A percentile compares a stretch with the other conserved stretches of the same genome.
Conservation (phyloP, 2,888 invertebrate species). For the Agriopis marginaria region DNA sequence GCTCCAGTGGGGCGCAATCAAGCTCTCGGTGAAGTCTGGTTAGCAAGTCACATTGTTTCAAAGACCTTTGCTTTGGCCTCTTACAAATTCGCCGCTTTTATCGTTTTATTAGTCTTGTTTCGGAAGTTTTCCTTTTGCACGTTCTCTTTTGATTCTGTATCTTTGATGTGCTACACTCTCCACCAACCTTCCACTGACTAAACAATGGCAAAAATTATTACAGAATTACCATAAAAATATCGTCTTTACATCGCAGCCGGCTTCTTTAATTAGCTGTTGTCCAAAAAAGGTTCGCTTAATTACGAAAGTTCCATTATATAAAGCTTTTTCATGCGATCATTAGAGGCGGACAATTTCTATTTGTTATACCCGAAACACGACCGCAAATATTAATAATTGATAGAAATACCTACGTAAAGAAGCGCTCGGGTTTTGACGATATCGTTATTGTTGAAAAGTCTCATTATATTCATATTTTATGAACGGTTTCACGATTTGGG, state of each 20-base stretch:
- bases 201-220: conserved; percentile 48
- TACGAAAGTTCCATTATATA: conserved; percentile 39
- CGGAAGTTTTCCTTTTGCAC: conserved; percentile 63
- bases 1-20: conserved; percentile 60
- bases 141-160: conserved; percentile 64
- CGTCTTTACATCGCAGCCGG: conserved; percentile 37
- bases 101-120: conserved; percentile 78
- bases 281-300: conserved; percentile 42
- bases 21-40: conserved; percentile 56
- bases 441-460: conserved; percentile 48
- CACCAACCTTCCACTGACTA: conserved; percentile 35
- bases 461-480: conserved; percentile 58
- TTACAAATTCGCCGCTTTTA: conserved; percentile 74
- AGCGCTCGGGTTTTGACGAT: conserved; percentile 17
- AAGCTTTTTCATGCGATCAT: conserved; percentile 36
- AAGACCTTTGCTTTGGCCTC: conserved; percentile 66
- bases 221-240: conserved; percentile 45
- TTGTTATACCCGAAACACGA: conserved; percentile 29
- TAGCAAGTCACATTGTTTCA: conserved; percentile 71
- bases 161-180: conserved; percentile 64
- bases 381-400: conserved; percentile 38
- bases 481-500: conserved; percentile 62
- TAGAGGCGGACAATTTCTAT: conserved; percentile 33
- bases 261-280: conserved; percentile 46
- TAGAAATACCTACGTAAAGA: conserved; percentile 13